Evolutionary conservation across 30 jellyfish, hydroid and myxozoan genomes (phyloP).

Genomic region (Turritopsis dohrnii): DNA sequence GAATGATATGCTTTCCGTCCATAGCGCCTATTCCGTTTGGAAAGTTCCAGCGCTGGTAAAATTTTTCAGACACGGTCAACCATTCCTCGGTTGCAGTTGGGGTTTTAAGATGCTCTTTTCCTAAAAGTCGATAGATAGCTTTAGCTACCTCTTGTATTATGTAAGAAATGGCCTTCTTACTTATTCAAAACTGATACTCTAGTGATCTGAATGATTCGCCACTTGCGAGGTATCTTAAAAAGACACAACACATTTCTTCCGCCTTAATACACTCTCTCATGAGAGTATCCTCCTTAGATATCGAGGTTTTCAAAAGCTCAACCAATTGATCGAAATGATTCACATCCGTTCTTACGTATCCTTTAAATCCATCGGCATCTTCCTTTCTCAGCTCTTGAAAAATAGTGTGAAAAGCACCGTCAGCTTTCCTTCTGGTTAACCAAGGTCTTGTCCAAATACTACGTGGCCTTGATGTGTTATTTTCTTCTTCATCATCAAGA

Average conservation of each 20-base stretch:
- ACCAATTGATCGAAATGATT: constrained; percentile 28
- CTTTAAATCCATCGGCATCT: neutral
- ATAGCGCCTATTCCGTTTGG: constrained; percentile 12
- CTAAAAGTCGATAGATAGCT: constrained; percentile 15
- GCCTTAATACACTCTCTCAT: constrained; percentile 5
- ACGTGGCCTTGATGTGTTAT: constrained; percentile 15
- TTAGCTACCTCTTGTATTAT: constrained; percentile 36
- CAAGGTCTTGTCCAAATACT: constrained; percentile 38
- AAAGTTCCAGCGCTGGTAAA: constrained; percentile 7
- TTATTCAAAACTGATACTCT: constrained; percentile 31
- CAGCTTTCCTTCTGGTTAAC: constrained; percentile 20
- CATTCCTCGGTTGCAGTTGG: constrained; percentile 51
- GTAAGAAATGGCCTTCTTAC: constrained; percentile 34
- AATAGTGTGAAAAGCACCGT: constrained; percentile 29
- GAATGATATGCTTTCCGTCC: constrained; percentile 16
- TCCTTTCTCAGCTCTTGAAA: constrained; percentile 14
- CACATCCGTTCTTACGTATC: constrained; percentile 4
- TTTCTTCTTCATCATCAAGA: constrained; percentile 36
- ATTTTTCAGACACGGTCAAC: neutral
- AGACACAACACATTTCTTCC: neutral
- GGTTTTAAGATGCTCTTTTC: constrained; percentile 34
- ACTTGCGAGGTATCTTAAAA: neutral
- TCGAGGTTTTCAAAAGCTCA: constrained; percentile 16
- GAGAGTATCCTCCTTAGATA: constrained; percentile 14
- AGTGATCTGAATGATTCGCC: neutral